A percentile compares a stretch with the other conserved stretches of the same genome.
These are phyloP conservation scores for Alces alces DNA, from an alignment of 2,113 vertebrate genomes.

Conservation along the genomic window DNA sequence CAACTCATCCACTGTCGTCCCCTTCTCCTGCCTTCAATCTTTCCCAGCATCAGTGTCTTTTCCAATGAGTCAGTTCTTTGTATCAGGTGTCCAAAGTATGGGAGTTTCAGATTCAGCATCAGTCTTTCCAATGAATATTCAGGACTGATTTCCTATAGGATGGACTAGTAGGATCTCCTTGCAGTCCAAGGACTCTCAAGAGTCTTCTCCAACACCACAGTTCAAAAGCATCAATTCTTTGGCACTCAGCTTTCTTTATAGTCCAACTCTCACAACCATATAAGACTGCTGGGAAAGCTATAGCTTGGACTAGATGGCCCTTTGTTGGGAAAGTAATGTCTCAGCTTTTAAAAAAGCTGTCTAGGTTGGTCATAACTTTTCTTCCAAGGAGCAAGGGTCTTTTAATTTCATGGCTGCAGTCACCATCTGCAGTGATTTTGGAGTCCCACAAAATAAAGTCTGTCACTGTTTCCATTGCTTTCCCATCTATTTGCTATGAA, in stretches of 20 bases:
- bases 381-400: neutral
- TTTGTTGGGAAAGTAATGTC: neutral
- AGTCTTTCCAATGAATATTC: neutral
- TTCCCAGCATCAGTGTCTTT: neutral
- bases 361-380: neutral
- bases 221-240: neutral
- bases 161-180: neutral
- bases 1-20: neutral
- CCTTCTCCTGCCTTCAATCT: neutral
- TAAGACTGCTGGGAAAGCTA: neutral
- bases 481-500: neutral
- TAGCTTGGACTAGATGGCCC: neutral
- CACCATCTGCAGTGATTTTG: neutral
- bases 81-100: neutral
- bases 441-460: neutral
- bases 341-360: neutral
- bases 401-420: neutral
- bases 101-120: neutral
- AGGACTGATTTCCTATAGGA: neutral
- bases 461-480: neutral
- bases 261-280: neutral
- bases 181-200: neutral
- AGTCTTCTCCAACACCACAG: neutral
- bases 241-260: neutral
- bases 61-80: neutral